These are phyloP conservation scores for Tautogolabrus adspersus DNA, from an alignment of 2,113 vertebrate species.

Conservation along the genomic window DNA sequence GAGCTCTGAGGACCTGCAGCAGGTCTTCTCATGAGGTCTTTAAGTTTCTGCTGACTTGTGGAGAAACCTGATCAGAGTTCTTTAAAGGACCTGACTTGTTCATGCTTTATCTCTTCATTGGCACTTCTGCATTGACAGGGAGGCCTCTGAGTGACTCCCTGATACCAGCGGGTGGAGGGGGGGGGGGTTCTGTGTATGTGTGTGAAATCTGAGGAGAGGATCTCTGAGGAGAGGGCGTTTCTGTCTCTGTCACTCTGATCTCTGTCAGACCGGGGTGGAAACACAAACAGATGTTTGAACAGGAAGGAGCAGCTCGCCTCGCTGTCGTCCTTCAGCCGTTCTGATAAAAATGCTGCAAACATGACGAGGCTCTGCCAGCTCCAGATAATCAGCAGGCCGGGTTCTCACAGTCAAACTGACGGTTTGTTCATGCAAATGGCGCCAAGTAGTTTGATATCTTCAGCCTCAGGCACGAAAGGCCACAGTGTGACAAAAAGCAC, in stretches of 20 bases:
- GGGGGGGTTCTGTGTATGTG: background rate
- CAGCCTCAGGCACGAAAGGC: background rate
- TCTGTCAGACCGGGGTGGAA: constrained; percentile 31
- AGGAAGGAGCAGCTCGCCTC: constrained; percentile 47
- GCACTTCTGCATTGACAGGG: background rate
- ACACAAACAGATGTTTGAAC: constrained; percentile 58
- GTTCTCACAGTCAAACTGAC: constrained; percentile 38
- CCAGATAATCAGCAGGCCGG: constrained; percentile 44
- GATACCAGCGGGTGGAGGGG: background rate
- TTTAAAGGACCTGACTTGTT: background rate
- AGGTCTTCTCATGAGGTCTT: background rate
- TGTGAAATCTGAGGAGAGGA: constrained; percentile 48
- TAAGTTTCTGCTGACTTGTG: too few species aligned
- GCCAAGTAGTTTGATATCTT: background rate
- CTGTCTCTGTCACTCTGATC: constrained; percentile 51
- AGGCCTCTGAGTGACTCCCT: background rate
- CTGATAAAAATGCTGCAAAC: constrained; percentile 66
- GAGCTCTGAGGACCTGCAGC: background rate
- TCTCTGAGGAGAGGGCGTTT: constrained; percentile 61
- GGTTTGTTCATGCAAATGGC: constrained; percentile 40
- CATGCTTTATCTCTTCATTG: background rate
- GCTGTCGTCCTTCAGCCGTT: constrained; percentile 55
- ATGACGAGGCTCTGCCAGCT: constrained; percentile 32
- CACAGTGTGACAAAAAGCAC: constrained; percentile 12
- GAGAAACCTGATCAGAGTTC: too few species aligned